These are phyloP conservation scores for Toxotes lorentzi DNA, from an alignment of 2,797 vertebrate species.

Conservation along the genomic window DNA sequence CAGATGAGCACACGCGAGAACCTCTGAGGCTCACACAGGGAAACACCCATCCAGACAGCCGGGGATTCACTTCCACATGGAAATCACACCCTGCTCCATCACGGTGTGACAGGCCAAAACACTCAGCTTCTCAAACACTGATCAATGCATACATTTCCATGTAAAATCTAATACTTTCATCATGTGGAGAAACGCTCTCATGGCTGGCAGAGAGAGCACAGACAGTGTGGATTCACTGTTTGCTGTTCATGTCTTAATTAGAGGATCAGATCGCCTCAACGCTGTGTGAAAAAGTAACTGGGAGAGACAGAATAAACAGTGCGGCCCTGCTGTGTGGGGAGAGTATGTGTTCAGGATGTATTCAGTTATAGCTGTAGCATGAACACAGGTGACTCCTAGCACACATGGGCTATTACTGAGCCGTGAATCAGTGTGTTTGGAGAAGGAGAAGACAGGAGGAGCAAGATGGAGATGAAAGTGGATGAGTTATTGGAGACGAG, in stretches of 20 bases:
- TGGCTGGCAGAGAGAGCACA: no score
- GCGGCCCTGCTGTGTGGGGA: not conserved
- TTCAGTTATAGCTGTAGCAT: not conserved
- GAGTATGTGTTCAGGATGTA: constrained; percentile 6
- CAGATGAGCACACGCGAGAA: constrained; percentile 43
- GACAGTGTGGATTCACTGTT: not conserved
- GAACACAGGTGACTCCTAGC: constrained; percentile 24
- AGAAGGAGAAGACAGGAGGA: constrained; percentile 26
- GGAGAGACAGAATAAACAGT: constrained; percentile 23
- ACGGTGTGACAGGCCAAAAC: constrained; percentile 33
- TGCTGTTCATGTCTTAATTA: constrained; percentile 29
- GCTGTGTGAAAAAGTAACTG: constrained; percentile 5
- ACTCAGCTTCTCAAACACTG: constrained; percentile 27
- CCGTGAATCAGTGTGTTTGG: constrained; percentile 43
- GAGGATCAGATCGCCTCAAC: constrained; percentile 5
- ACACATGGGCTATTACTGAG: constrained; percentile 13
- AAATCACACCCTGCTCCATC: constrained; percentile 38
- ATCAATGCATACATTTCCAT: constrained; percentile 20
- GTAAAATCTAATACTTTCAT: constrained; percentile 20
- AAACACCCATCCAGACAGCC: constrained; percentile 39
- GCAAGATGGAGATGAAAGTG: constrained; percentile 39
- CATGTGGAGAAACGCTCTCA: constrained; percentile 14
- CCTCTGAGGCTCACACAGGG: constrained; percentile 18
- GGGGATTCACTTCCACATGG: constrained; percentile 46
- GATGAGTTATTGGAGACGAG: constrained; percentile 32